Conservation (phyloP, 1,140 invertebrate species). For the Telenomus remus region DNA sequence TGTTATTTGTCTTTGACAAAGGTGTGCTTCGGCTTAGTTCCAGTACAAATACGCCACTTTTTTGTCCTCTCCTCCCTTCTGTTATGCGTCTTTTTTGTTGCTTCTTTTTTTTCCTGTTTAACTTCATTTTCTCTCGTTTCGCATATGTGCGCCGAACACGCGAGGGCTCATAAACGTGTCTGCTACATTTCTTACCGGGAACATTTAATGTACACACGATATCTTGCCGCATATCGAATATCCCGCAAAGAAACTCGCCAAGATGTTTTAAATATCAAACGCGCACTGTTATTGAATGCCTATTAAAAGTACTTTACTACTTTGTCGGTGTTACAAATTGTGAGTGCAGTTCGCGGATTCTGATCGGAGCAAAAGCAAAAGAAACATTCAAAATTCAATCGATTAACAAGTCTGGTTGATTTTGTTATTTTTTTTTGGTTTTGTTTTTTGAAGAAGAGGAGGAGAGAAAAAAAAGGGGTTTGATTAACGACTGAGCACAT, state of each 20-base stretch:
- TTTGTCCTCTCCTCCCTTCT: constrained; percentile 2
- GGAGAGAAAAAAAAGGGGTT: too few species aligned
- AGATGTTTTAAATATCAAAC: constrained; percentile 54
- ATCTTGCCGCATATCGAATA: constrained; percentile 55
- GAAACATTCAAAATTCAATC: neutral
- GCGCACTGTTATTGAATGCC: constrained; percentile 47
- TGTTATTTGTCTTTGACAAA: constrained; percentile 45
- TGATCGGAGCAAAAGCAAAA: constrained; percentile 12
- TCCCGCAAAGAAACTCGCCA: constrained; percentile 50
- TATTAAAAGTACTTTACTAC: constrained; percentile 55
- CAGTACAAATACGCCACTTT: neutral
- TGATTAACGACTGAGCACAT: constrained; percentile 5
- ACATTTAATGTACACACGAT: constrained; percentile 56
- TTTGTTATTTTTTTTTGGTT: too few species aligned
- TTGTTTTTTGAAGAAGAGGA: too few species aligned
- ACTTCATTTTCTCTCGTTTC: constrained; percentile 40
- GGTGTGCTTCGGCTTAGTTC: constrained; percentile 4
- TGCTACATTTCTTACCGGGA: constrained; percentile 48
- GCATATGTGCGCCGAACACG: constrained; percentile 47
- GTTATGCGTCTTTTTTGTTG: too few species aligned
- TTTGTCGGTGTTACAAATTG: constrained; percentile 34
- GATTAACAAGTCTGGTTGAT: too few species aligned
- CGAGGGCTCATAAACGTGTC: constrained; percentile 52
- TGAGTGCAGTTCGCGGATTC: too few species aligned
- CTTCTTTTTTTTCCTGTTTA: too few species aligned